phyloP scores from a whole-genome alignment of 2,797 vertebrate genomes.

The Tapera naevia region DNA sequence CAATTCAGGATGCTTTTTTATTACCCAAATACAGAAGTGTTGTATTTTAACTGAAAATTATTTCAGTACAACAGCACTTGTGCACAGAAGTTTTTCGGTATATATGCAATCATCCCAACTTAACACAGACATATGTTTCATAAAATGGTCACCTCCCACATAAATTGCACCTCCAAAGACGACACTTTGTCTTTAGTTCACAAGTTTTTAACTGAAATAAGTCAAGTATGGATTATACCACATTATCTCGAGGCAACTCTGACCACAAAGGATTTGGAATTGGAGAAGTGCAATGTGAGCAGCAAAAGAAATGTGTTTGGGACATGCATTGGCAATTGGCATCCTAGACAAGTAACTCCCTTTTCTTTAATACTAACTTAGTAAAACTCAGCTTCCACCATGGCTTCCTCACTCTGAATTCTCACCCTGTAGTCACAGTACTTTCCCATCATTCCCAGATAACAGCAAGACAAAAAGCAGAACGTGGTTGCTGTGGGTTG shows the following conservation, averaged over 20 bases:
- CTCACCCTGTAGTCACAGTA: not conserved
- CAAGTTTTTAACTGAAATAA: not conserved
- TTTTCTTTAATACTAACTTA: not conserved
- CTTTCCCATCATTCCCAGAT: not conserved
- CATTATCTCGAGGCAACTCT: not conserved
- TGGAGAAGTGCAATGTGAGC: not conserved
- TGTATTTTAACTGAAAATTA: not conserved
- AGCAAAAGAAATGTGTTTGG: not conserved
- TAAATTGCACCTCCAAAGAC: not conserved
- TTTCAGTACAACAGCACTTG: not conserved
- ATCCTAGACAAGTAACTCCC: accelerated
- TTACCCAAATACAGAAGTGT: not conserved
- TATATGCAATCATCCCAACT: not conserved
- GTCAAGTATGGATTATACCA: not conserved
- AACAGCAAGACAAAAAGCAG: not conserved
- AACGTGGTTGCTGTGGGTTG: not conserved
- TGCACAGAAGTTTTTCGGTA: not conserved
- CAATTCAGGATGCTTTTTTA: not conserved
- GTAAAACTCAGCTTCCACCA: not conserved
- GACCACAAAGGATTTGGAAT: not conserved
- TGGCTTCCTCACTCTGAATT: not conserved
- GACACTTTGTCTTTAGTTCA: not conserved
- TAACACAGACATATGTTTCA: not conserved
- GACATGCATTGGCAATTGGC: not conserved
- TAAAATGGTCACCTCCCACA: not conserved